phyloP scores from a whole-genome alignment of 2,113 vertebrate species.

The Lasiurus borealis region DNA sequence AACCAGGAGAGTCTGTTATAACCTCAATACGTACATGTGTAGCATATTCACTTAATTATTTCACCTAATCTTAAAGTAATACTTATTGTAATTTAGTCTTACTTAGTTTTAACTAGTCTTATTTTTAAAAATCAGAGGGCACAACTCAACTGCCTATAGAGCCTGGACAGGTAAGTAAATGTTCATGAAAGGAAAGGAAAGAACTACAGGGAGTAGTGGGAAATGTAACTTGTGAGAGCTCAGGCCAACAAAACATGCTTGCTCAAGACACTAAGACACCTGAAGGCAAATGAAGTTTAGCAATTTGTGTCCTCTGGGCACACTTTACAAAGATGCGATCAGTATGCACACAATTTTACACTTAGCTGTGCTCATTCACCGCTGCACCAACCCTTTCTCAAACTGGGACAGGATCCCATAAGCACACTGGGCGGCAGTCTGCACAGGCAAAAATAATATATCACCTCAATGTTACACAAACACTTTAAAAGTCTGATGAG shows the following conservation, averaged over 20 bases:
- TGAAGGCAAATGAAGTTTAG: neutral
- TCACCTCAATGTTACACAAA: neutral
- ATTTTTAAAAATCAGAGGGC: neutral
- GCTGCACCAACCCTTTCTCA: neutral
- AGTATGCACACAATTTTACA: neutral
- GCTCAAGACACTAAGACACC: neutral
- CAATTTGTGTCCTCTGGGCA: neutral
- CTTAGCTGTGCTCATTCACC: neutral
- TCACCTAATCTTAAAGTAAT: conserved; percentile 11
- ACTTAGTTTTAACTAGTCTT: neutral
- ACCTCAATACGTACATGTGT: neutral
- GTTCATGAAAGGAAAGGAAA: neutral
- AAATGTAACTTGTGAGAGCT: neutral
- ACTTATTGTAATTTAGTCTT: conserved; percentile 29
- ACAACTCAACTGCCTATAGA: conserved; percentile 4
- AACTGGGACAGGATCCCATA: neutral
- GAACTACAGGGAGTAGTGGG: neutral
- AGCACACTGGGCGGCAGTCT: no score
- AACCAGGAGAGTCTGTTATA: neutral
- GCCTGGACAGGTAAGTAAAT: neutral
- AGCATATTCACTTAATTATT: neutral
- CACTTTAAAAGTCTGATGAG: conserved; percentile 43
- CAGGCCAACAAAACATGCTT: neutral
- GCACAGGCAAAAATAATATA: neutral
- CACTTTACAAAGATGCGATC: neutral